Conservation (phyloP, 2,797 vertebrate species). For the Silurus aristotelis region DNA sequence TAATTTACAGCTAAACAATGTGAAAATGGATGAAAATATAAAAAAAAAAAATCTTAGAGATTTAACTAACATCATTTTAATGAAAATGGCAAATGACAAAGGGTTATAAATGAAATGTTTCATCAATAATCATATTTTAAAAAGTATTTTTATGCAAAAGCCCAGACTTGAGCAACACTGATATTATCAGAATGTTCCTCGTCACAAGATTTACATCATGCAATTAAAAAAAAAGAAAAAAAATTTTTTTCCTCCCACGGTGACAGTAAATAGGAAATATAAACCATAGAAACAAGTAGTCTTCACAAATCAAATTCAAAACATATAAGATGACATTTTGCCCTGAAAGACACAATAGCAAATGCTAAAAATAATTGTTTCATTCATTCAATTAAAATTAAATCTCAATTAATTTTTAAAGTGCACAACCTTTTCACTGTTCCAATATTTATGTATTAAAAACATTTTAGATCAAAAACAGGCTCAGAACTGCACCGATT, state of each 20-base stretch:
- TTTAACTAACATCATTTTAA: neutral
- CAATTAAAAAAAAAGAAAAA: slow-evolving; percentile 5
- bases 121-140: neutral
- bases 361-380: neutral
- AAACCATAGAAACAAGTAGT: neutral
- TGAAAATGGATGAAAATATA: neutral
- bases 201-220: slow-evolving; percentile 12
- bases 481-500: neutral
- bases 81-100: neutral
- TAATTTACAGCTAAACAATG: neutral
- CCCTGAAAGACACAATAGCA: neutral
- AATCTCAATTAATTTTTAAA: neutral
- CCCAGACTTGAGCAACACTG: neutral
- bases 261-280: slow-evolving; percentile 1
- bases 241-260: no score
- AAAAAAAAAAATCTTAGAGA: neutral
- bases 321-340: neutral
- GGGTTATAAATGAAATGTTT: neutral
- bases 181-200: neutral
- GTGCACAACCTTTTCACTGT: neutral
- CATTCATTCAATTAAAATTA: neutral
- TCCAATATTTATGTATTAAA: neutral
- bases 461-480: neutral
- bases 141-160: neutral
- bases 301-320: neutral